Percentiles rank a stretch among this genome's conserved stretches.
Evolutionary conservation across 2,797 vertebrate genomes (phyloP).

Genomic region (Amblyopsis hoosieri): DNA sequence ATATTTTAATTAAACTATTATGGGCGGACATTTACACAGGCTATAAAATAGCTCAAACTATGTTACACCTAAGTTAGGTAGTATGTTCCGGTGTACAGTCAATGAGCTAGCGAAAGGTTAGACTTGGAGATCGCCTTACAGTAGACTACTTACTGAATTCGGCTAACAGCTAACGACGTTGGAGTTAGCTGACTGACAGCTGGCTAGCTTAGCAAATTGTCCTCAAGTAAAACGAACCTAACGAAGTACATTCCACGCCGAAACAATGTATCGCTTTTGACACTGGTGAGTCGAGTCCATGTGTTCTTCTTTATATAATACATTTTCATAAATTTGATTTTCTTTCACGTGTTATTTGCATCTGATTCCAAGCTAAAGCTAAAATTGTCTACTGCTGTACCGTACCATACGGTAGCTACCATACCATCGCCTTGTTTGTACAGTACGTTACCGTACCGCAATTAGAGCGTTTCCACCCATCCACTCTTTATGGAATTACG

Average conservation of each 20-base stretch:
- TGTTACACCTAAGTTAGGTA: slow-evolving; percentile 13
- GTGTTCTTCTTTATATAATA: neutral
- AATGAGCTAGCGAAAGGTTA: slow-evolving; percentile 21
- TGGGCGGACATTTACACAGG: neutral
- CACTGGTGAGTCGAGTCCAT: slow-evolving; percentile 55
- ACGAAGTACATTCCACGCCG: slow-evolving; percentile 22
- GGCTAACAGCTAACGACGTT: slow-evolving; percentile 54
- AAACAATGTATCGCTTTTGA: slow-evolving; percentile 62
- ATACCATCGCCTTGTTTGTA: slow-evolving; percentile 54
- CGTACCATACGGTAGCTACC: neutral
- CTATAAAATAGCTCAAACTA: slow-evolving; percentile 1
- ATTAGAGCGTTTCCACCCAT: slow-evolving; percentile 26
- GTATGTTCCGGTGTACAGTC: slow-evolving; percentile 37
- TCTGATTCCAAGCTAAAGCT: slow-evolving; percentile 19
- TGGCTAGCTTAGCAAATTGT: slow-evolving; percentile 42
- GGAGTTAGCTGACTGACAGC: slow-evolving; percentile 57
- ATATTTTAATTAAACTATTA: neutral
- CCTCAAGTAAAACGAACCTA: slow-evolving; percentile 19
- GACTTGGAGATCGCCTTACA: slow-evolving; percentile 35
- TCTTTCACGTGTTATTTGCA: slow-evolving; percentile 8
- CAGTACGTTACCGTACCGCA: too few species aligned
- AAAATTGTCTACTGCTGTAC: slow-evolving; percentile 21
- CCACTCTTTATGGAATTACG: neutral
- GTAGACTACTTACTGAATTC: slow-evolving; percentile 38
- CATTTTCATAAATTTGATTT: neutral